Percentiles rank a stretch among this genome's conserved stretches.
Conservation (phyloP, 2,113 vertebrate genomes). For the Mola mola region DNA sequence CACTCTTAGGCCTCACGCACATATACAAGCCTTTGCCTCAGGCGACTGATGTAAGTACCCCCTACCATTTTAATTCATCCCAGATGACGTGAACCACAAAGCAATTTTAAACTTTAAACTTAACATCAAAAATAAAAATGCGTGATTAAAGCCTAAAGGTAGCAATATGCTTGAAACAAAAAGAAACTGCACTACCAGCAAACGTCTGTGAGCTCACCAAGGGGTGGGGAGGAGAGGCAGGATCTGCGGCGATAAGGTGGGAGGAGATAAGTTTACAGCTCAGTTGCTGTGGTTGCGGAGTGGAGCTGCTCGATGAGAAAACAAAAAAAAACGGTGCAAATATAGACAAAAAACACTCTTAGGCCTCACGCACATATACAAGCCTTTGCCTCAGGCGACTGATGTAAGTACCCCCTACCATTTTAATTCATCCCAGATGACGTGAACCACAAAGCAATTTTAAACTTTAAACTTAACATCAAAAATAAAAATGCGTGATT, state of each 20-base stretch:
- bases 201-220: not conserved
- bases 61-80: slow-evolving; percentile 32
- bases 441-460: slow-evolving; percentile 32
- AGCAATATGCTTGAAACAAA: slow-evolving; percentile 6
- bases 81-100: slow-evolving; percentile 16
- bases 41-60: slow-evolving; percentile 36
- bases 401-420: slow-evolving; percentile 29
- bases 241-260: slow-evolving; percentile 23
- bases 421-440: slow-evolving; percentile 31
- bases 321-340: slow-evolving; percentile 10
- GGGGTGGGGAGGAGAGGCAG: slow-evolving; percentile 23
- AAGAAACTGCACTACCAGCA: slow-evolving; percentile 12
- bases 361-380: not conserved
- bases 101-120: slow-evolving; percentile 40
- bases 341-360: not conserved
- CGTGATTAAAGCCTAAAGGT: slow-evolving; percentile 21
- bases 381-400: slow-evolving; percentile 14
- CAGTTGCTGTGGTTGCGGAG: slow-evolving; percentile 22
- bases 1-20: not conserved
- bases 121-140: slow-evolving; percentile 30
- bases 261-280: slow-evolving; percentile 30
- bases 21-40: not conserved
- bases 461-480: slow-evolving; percentile 34
- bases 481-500: not conserved
- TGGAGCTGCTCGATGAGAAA: slow-evolving; percentile 38